phyloP scores from a whole-genome alignment of 1,140 invertebrate genomes.

The silkworm (Bombyx mori) region DNA sequence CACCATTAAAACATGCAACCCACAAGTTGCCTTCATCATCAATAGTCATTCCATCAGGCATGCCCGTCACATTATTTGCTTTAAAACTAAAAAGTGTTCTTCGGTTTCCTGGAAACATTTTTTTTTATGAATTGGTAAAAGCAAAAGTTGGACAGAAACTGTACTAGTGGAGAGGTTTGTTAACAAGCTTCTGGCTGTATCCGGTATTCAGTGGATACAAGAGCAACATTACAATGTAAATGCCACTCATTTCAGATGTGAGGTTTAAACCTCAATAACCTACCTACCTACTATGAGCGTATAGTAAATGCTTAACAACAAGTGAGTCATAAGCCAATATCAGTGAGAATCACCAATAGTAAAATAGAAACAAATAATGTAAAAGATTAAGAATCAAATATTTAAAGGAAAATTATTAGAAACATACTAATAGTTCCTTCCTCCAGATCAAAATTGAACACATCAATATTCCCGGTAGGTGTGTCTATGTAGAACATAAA shows the following conservation, averaged over 20 bases:
- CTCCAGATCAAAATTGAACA: slow-evolving; percentile 82
- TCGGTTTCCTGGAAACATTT: slow-evolving; percentile 41
- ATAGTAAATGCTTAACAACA: too few species aligned
- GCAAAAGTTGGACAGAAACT: too few species aligned
- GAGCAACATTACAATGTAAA: too few species aligned
- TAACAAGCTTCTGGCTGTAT: too few species aligned
- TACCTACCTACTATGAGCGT: too few species aligned
- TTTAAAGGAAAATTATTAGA: neutral
- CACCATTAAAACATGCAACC: slow-evolving; percentile 77
- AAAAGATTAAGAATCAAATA: neutral
- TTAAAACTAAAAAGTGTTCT: slow-evolving; percentile 70
- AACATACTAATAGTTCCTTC: slow-evolving; percentile 78
- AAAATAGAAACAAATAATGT: neutral
- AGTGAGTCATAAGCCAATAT: neutral
- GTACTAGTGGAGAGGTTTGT: too few species aligned
- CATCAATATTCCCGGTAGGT: slow-evolving; percentile 76
- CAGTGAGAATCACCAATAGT: neutral
- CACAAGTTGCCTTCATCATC: slow-evolving; percentile 81
- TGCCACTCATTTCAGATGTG: too few species aligned
- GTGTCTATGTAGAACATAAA: slow-evolving; percentile 87
- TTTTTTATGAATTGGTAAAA: too few species aligned
- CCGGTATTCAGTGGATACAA: too few species aligned
- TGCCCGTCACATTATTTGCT: slow-evolving; percentile 67
- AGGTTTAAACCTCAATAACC: too few species aligned
- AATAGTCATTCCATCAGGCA: slow-evolving; percentile 85